These are phyloP conservation scores for Ataeniobius toweri DNA, from an alignment of 2,797 vertebrate species.

Conservation along the genomic window DNA sequence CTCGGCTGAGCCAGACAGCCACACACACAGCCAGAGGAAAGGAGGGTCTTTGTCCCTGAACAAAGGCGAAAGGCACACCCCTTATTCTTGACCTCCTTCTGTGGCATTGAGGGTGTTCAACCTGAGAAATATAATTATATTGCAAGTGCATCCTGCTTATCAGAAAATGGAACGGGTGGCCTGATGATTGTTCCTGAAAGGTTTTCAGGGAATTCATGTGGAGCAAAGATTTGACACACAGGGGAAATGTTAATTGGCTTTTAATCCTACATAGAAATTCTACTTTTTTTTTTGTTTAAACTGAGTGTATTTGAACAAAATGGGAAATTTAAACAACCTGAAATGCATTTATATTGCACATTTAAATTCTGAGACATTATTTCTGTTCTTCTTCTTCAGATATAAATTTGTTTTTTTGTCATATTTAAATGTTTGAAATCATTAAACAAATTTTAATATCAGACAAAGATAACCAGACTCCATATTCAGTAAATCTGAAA, in stretches of 20 bases:
- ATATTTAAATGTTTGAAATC: no score
- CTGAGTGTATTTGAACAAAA: neutral
- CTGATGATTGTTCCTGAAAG: neutral
- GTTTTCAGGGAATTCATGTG: constrained; percentile 18
- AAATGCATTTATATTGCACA: neutral
- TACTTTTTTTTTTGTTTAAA: neutral
- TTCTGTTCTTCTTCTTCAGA: no score
- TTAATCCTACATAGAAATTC: neutral
- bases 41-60: constrained; percentile 22
- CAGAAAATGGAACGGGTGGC: constrained; percentile 7
- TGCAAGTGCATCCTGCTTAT: constrained; percentile 13
- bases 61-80: constrained; percentile 32
- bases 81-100: constrained; percentile 17
- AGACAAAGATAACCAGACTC: no score
- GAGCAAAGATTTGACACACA: constrained; percentile 11
- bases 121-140: constrained; percentile 32
- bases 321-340: neutral
- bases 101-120: constrained; percentile 15
- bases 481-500: no score
- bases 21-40: constrained; percentile 48
- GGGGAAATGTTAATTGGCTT: neutral
- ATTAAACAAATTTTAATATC: no score
- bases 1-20: constrained; percentile 53
- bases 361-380: neutral
- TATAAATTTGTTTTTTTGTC: no score